phyloP scores from a whole-genome alignment of 1,140 invertebrate species.

The Drosophila repletoides region DNA sequence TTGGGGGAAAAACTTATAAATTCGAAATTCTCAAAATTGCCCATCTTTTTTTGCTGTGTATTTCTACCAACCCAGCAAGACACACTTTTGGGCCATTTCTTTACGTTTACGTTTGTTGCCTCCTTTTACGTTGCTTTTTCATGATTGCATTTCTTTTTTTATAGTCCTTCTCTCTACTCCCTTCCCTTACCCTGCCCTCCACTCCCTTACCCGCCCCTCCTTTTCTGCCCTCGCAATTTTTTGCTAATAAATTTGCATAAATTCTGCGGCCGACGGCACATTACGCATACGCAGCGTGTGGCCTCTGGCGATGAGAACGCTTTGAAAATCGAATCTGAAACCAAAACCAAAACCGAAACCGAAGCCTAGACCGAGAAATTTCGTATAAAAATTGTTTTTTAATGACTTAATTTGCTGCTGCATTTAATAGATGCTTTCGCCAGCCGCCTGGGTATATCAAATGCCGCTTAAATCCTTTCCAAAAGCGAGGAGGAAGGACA shows the following conservation, averaged over 20 bases:
- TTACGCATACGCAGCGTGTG: neutral
- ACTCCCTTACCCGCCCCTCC: neutral
- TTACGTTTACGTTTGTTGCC: slow-evolving; percentile 52
- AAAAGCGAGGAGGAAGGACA: slow-evolving; percentile 9
- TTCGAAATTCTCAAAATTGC: no score
- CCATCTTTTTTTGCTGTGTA: no score
- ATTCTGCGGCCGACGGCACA: slow-evolving; percentile 25
- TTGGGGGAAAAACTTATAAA: no score
- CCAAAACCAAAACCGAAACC: neutral
- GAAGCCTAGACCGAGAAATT: no score
- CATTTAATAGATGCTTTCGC: slow-evolving; percentile 58
- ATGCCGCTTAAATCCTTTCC: slow-evolving; percentile 66
- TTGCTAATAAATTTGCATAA: slow-evolving; percentile 61
- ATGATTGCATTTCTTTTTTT: slow-evolving; percentile 53
- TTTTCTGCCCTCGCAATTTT: neutral
- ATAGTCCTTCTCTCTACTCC: neutral
- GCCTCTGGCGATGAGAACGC: no score
- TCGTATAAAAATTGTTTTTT: slow-evolving; percentile 52
- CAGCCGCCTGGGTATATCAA: slow-evolving; percentile 48
- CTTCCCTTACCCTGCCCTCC: slow-evolving; percentile 15
- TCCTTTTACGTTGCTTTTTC: slow-evolving; percentile 31
- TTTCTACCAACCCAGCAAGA: slow-evolving; percentile 28
- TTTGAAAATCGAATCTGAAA: no score
- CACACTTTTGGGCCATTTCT: slow-evolving; percentile 75
- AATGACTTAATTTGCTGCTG: slow-evolving; percentile 71